Percentiles rank a stretch among this genome's conserved stretches.
Conservation (phyloP, 2,113 vertebrate species). For the Trochalopteron elliotii region DNA sequence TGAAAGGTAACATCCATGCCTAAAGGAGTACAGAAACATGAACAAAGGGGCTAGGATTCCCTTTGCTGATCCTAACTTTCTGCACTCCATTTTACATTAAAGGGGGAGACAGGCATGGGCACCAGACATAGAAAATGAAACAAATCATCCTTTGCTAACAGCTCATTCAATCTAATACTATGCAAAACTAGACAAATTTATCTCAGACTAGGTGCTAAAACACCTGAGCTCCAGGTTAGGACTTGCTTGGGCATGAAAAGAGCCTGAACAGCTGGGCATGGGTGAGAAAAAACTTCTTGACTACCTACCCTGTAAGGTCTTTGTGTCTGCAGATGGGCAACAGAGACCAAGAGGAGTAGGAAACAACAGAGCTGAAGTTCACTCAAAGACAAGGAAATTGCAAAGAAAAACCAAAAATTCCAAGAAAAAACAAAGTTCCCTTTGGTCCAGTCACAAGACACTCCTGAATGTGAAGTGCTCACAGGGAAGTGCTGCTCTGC, state of each 20-base stretch:
- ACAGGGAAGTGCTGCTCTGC: background rate
- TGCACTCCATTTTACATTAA: background rate
- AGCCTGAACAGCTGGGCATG: accelerated
- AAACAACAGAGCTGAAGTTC: background rate
- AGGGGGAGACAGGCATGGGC: background rate
- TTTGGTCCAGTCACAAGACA: background rate
- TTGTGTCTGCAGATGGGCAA: background rate
- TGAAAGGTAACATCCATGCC: background rate
- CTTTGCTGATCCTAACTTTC: background rate
- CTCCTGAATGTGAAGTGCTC: accelerated
- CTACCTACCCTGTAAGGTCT: background rate
- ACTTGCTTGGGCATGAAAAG: accelerated
- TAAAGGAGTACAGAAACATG: background rate
- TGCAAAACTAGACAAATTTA: background rate
- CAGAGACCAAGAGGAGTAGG: background rate
- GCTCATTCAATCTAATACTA: background rate
- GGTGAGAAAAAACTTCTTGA: background rate
- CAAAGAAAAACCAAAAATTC: too few relatives aligned
- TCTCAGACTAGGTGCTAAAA: background rate
- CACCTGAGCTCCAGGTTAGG: background rate
- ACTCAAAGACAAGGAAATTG: background rate
- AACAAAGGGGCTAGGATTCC: background rate
- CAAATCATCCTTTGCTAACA: background rate
- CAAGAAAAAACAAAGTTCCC: too few relatives aligned
- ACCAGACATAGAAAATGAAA: background rate